Evolutionary conservation across 2,888 invertebrate genomes (phyloP).

Genomic region (Idaea aversata): DNA sequence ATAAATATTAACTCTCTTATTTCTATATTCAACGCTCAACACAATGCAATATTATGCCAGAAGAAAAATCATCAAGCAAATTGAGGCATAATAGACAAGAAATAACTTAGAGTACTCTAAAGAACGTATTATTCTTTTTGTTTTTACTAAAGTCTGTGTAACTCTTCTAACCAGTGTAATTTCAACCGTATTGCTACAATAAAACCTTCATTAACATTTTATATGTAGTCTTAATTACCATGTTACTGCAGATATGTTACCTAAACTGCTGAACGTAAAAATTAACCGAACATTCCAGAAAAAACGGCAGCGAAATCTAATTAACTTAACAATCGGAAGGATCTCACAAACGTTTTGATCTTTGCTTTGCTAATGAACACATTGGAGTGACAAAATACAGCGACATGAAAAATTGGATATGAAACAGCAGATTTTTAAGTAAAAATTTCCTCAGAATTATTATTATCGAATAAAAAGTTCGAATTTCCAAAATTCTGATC

Average conservation of each 20-base stretch:
- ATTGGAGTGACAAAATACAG: background rate
- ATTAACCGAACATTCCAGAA: background rate
- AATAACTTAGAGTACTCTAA: no score
- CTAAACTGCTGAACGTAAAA: background rate
- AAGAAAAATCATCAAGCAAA: no score
- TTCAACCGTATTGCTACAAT: background rate
- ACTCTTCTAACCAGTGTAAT: background rate
- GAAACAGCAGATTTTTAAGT: no score
- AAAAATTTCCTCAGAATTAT: no score
- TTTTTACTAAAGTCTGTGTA: background rate
- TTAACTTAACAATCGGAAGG: conserved; percentile 8
- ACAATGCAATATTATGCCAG: no score
- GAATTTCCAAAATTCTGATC: no score
- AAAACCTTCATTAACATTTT: background rate
- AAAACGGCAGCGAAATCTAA: conserved; percentile 6
- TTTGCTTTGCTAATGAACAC: background rate
- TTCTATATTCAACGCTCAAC: no score
- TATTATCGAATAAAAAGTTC: no score
- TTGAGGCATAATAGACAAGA: no score
- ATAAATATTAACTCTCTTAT: no score
- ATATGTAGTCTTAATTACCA: background rate
- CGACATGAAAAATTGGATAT: background rate
- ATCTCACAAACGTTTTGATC: conserved; percentile 1
- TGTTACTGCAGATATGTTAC: background rate
- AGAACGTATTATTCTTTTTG: no score